These are phyloP conservation scores for Limenitis camilla DNA, from an alignment of 2,888 invertebrate genomes.

Conservation along the genomic window DNA sequence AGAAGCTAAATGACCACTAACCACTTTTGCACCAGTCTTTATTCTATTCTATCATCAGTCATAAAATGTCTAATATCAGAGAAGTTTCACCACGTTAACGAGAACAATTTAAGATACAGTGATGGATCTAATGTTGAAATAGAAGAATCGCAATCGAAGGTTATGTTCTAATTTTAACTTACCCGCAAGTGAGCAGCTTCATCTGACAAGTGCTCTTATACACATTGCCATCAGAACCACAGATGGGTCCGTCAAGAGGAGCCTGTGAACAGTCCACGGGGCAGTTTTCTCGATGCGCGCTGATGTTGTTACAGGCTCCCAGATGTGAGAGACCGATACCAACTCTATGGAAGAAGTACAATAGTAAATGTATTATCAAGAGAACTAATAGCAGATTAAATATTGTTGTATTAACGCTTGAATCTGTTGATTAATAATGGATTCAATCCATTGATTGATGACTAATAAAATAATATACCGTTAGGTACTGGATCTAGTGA, in stretches of 20 bases:
- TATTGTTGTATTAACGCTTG: no score
- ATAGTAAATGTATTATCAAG: not conserved
- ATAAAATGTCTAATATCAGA: no score
- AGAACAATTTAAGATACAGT: not conserved
- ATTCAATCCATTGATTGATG: no score
- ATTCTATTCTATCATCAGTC: no score
- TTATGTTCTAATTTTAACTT: slow-evolving; percentile 32
- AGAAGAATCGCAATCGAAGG: not conserved
- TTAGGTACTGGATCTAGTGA: no score
- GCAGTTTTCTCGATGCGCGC: slow-evolving; percentile 90
- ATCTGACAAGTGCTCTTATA: slow-evolving; percentile 95
- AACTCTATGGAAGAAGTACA: slow-evolving; percentile 69
- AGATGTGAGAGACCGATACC: slow-evolving; percentile 90
- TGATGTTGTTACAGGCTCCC: slow-evolving; percentile 85
- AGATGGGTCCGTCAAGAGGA: slow-evolving; percentile 91
- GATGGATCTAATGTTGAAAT: no score
- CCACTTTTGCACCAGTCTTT: no score
- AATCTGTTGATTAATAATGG: no score
- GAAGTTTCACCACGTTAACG: no score
- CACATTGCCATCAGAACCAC: slow-evolving; percentile 93
- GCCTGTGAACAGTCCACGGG: slow-evolving; percentile 90
- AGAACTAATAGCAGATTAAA: no score
- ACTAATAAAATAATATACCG: no score
- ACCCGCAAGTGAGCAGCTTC: slow-evolving; percentile 93
- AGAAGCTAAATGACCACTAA: not conserved